These are phyloP conservation scores for Myotis lucifugus DNA, from an alignment of 2,113 vertebrate species.

Conservation along the genomic window DNA sequence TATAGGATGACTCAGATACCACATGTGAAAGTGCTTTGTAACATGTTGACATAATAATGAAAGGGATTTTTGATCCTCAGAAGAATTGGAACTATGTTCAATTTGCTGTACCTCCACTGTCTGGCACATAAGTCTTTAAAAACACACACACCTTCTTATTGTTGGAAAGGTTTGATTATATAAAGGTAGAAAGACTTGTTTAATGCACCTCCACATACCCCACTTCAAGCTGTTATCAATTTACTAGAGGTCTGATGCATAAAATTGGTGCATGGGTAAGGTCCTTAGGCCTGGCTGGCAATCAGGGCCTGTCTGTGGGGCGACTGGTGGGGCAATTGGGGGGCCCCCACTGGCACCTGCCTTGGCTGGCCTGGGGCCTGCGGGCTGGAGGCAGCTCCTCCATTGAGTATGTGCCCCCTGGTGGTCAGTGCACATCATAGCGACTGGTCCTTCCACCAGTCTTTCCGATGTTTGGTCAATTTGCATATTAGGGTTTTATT, in stretches of 20 bases:
- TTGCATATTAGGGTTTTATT: no score
- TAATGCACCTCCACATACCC: background rate
- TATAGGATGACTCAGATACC: background rate
- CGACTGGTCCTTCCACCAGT: no score
- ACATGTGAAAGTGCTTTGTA: background rate
- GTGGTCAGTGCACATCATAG: no score
- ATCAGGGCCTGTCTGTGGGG: no score
- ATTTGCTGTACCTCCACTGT: background rate
- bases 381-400: no score
- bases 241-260: background rate
- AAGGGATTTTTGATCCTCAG: background rate
- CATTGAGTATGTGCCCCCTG: no score
- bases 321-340: no score
- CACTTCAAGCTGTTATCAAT: background rate
- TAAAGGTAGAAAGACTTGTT: background rate
- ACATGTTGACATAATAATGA: background rate
- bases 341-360: no score
- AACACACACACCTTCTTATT: background rate
- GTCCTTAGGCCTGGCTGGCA: no score
- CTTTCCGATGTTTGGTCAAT: no score
- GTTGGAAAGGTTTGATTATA: conserved; percentile 15
- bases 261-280: no score
- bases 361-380: no score
- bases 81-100: background rate
- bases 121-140: background rate